Evolutionary conservation across 2,113 vertebrate species (phyloP).

Genomic region (Phrynocephalus versicolor): DNA sequence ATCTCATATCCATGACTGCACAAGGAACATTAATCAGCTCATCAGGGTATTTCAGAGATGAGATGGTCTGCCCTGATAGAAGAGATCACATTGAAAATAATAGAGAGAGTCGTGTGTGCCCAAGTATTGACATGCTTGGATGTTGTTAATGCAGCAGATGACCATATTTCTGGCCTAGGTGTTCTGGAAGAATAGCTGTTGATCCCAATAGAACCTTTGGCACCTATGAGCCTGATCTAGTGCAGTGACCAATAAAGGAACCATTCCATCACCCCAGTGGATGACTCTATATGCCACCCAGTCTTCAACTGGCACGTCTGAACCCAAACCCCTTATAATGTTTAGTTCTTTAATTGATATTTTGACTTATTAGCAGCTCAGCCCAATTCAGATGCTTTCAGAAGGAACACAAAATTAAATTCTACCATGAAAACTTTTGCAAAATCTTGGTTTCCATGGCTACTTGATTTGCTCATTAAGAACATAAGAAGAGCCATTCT

Average conservation of each 20-base stretch:
- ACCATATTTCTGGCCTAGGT: neutral
- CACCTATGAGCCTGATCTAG: slow-evolving; percentile 17
- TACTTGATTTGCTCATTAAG: slow-evolving; percentile 20
- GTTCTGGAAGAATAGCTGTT: neutral
- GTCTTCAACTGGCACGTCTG: slow-evolving; percentile 38
- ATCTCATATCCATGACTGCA: neutral
- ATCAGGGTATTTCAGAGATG: neutral
- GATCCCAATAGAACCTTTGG: too few relatives aligned
- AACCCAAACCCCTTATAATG: slow-evolving; percentile 21
- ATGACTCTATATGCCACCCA: neutral
- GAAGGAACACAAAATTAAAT: slow-evolving; percentile 32
- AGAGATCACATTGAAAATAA: neutral
- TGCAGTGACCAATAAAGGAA: slow-evolving; percentile 15
- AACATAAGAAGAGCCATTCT: too few relatives aligned
- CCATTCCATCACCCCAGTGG: slow-evolving; percentile 12
- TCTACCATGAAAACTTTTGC: slow-evolving; percentile 13
- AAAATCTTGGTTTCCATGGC: slow-evolving; percentile 22
- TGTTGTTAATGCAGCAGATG: neutral
- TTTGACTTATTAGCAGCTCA: slow-evolving; percentile 8
- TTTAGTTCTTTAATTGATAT: slow-evolving; percentile 35
- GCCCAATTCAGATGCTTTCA: slow-evolving; percentile 42
- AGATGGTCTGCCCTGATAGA: too few relatives aligned
- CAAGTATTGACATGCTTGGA: neutral
- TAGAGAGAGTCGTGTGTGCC: neutral
- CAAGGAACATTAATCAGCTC: neutral